Base-by-base conservation (phyloP, 2,888 invertebrate genomes). In the Leptinotarsa tumamoca region DNA sequence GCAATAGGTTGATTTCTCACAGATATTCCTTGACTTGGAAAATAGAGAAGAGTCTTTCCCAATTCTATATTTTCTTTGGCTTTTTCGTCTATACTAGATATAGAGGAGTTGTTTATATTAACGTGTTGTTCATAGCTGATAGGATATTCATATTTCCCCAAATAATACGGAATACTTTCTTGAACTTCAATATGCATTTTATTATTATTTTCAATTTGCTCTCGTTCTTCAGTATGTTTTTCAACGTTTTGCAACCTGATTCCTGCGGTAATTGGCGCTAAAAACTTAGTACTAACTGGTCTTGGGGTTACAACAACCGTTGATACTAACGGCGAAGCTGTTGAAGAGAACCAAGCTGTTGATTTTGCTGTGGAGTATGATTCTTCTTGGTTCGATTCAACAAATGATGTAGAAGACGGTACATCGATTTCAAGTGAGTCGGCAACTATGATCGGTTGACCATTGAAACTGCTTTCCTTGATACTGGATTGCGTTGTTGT, bases 191-290 rank as follows among this genome's bases (percentile, higher is more conserved):
- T 92, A 52, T 90, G 86, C 0, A 89, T 89, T 75, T 87, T 88
- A 14, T 90, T 88, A 67, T 89, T 88, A 58, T 89, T 85, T n/a
- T 68, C 13, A 3, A 43, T 43, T 21, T 74, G 56, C 69, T 79
- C 66, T 49, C 74, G 69, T 27, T 56, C 27, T 27, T 80, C 74
- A 13, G 66, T 66, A 61, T 78, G 74, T 15, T 78, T 74, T 73
- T 85, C 84, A n/a, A 82, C 84, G 78, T 90, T 90, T 33, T 91
- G 87, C 43, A 92, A 83, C 82, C 90, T 89, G 23, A 92, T 84
- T 50, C 91, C 92, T 17, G 92, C 92, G 27, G 91, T 92, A 50
- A 92, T 90, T 15, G 92, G 92, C 1, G 92, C 90, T 74, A 92
- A 87, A 84, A 91, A 91, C 63, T 90, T 90, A 52, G 90, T 89